Percentiles rank a stretch among this genome's conserved stretches.
Conservation (phyloP, 2,797 vertebrate genomes). For the Lophius americanus region DNA sequence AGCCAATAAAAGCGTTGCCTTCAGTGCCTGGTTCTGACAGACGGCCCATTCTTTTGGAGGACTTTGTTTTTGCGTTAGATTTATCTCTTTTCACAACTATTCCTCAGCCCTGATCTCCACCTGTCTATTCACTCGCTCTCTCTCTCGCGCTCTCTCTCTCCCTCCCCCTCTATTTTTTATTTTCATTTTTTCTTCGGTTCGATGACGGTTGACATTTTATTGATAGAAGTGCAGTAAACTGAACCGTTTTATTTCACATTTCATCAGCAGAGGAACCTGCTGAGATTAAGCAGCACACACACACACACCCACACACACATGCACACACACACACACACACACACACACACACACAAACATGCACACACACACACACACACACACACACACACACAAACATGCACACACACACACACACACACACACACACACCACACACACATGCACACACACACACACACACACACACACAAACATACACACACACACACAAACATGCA, state of each 20-base stretch:
- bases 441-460: not conserved
- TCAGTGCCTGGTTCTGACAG: slow-evolving; percentile 51
- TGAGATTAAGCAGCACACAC: slow-evolving; percentile 1
- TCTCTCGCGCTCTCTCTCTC: not conserved
- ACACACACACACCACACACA: too few relatives aligned
- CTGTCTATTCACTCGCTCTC: slow-evolving; percentile 3
- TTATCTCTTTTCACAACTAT: slow-evolving; percentile 25
- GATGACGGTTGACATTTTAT: slow-evolving; percentile 21
- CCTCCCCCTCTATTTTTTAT: not conserved
- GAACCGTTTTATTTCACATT: slow-evolving; percentile 20
- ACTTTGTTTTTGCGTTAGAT: slow-evolving; percentile 52
- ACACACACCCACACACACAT: too few relatives aligned
- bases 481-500: slow-evolving; percentile 5
- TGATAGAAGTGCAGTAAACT: slow-evolving; percentile 7
- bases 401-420: slow-evolving; percentile 2
- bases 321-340: not conserved
- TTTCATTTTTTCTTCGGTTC: slow-evolving; percentile 7
- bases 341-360: slow-evolving; percentile 3
- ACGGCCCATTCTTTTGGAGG: slow-evolving; percentile 48
- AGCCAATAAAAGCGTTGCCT: slow-evolving; percentile 57
- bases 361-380: slow-evolving; percentile 1
- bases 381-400: slow-evolving; percentile 2
- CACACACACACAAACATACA: slow-evolving; percentile 9
- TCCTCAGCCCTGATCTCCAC: not conserved
- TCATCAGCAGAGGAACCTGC: slow-evolving; percentile 10